Conservation (phyloP, 2,113 vertebrate species). For the Salvelinus fontinalis region DNA sequence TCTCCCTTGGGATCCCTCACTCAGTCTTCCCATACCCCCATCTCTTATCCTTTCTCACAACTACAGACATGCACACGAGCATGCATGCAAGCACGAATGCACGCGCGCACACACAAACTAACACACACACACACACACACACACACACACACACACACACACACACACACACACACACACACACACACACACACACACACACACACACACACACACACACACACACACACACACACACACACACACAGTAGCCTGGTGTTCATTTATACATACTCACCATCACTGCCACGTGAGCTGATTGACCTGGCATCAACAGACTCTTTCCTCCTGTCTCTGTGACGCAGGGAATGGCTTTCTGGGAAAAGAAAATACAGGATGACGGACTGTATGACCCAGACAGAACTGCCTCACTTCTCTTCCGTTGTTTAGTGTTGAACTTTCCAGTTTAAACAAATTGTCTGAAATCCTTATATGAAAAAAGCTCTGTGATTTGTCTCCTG, state of each 20-base stretch:
- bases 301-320: conserved; percentile 87
- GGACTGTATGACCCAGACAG: background rate
- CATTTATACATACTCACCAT: conserved; percentile 76
- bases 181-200: background rate
- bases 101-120: background rate
- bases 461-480: too few species aligned
- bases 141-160: background rate
- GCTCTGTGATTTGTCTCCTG: background rate
- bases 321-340: conserved; percentile 88
- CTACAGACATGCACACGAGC: too few species aligned
- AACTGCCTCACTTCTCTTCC: background rate
- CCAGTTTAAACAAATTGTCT: background rate
- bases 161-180: background rate
- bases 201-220: background rate
- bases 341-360: conserved; percentile 83
- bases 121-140: background rate
- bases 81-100: too few species aligned
- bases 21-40: background rate
- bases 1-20: background rate
- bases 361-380: background rate
- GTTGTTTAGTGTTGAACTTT: background rate
- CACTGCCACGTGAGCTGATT: conserved; percentile 87
- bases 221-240: background rate
- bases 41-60: background rate
- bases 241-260: background rate